Evolutionary conservation across 2,113 vertebrate species (phyloP), one percentile per base, ranked within the genome.

Genomic region (Engraulis encrasicolus): DNA sequence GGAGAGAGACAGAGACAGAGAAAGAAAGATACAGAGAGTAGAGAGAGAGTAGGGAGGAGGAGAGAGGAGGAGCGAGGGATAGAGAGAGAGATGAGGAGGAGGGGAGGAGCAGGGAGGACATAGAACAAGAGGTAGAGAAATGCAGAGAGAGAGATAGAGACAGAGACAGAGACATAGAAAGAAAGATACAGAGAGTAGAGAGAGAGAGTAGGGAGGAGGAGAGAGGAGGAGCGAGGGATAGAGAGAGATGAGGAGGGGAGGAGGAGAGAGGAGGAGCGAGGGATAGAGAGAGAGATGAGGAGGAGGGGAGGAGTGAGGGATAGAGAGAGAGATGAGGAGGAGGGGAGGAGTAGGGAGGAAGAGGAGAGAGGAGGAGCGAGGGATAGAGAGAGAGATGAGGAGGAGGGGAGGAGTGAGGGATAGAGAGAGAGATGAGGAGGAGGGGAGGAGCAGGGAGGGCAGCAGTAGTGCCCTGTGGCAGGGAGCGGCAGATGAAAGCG

Each of bases 401-500:
- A n/a, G n/a, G n/a, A n/a, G n/a, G n/a, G n/a, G n/a, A n/a, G n/a
- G 6, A 54, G 18, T 19, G 50, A 6, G 54, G 27, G 11, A 38
- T 34, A 20, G 14, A 38, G 49, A 80, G 71, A 27, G 66, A 82
- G 71, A 84, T 78, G 38, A 48, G 6, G 71, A 9, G 9, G 40
- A 45, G 40, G 48, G 40, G 9, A 2, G 66, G 27, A 31, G 23
- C 23, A 66, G 58, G 27, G 27, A 66, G 58, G 27, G 58, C 31
- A 66, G 58, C 58, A 9, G n/a, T 12, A 66, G 7, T 11, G 66
- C 79, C n/a, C 82, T 78, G 66, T 84, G 79, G 82, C 85, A 48
- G 58, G 83, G 83, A 80, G 79, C 83, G 83, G 81, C 79, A 86
- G 66, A 86, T 86, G 80, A 84, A 81, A n/a, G 40, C 78, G 78